Conservation (phyloP, 1,140 invertebrate genomes). For the Penaeus vannamei region DNA sequence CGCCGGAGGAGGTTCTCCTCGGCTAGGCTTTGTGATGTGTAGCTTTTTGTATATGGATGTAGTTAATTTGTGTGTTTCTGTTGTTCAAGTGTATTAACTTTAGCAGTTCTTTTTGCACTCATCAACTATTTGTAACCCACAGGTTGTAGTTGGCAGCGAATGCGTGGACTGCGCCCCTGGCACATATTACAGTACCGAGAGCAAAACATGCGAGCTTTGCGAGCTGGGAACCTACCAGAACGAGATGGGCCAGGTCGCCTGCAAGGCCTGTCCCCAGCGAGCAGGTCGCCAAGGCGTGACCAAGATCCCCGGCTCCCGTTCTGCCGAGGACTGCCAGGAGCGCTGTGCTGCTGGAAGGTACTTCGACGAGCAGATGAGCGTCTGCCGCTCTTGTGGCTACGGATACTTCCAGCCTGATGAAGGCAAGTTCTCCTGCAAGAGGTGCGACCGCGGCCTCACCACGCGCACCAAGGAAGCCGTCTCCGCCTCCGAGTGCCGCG, state of each 20-base stretch:
- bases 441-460: slow-evolving; percentile 93
- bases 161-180: slow-evolving; percentile 94
- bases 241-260: slow-evolving; percentile 90
- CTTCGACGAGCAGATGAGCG: slow-evolving; percentile 86
- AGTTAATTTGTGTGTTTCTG: slow-evolving; percentile 87
- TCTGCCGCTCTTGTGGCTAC: slow-evolving; percentile 92
- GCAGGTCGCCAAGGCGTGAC: slow-evolving; percentile 90
- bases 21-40: too few species aligned
- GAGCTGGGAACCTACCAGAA: slow-evolving; percentile 94
- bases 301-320: slow-evolving; percentile 86
- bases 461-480: slow-evolving; percentile 85
- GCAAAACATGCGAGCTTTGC: slow-evolving; percentile 86
- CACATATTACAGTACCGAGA: slow-evolving; percentile 85
- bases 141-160: slow-evolving; percentile 66
- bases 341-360: slow-evolving; percentile 92
- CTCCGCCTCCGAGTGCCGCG: slow-evolving; percentile 80
- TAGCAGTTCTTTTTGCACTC: too few species aligned
- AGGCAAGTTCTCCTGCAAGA: slow-evolving; percentile 89
- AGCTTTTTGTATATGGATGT: slow-evolving; percentile 72
- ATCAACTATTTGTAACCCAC: neutral
- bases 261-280: slow-evolving; percentile 89
- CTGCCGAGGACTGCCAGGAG: slow-evolving; percentile 91
- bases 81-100: neutral
- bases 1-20: slow-evolving; percentile 68
- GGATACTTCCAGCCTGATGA: slow-evolving; percentile 94